Evolutionary conservation across 1,140 invertebrate species (phyloP).

Genomic region (Physella acuta): DNA sequence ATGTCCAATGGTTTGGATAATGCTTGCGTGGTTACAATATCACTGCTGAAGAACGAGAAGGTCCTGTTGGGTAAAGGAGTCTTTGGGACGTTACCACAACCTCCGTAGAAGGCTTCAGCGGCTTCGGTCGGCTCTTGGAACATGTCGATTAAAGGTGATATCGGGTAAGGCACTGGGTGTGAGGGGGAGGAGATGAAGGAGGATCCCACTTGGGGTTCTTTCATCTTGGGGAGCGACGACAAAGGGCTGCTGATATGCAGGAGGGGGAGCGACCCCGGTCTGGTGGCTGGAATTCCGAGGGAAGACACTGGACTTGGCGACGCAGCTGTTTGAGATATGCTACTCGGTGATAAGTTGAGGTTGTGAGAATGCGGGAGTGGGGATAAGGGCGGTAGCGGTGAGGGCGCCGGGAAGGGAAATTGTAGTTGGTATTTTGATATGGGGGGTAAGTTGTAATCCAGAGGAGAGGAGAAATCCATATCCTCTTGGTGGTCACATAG

Average conservation of each 20-base stretch:
- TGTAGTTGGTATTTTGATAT: not conserved
- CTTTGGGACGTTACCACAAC: not conserved
- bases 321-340: conserved; percentile 6
- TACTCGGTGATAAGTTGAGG: not conserved
- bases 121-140: not conserved
- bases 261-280: conserved; percentile 9
- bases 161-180: not conserved
- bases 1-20: not conserved
- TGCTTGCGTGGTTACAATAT: not conserved
- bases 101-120: not conserved
- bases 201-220: not conserved
- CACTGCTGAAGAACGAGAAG: conserved; percentile 7
- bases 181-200: not conserved
- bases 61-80: not conserved
- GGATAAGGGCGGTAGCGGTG: no score
- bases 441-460: not conserved
- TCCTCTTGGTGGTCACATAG: not conserved
- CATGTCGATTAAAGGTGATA: conserved; percentile 9
- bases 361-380: not conserved
- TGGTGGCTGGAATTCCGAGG: not conserved
- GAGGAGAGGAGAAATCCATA: not conserved
- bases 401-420: not conserved
- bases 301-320: conserved; percentile 4
- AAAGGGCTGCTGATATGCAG: conserved; percentile 4
- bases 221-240: not conserved